Conservation (phyloP, 2,888 invertebrate species). For the Linnaemya vulpina region DNA sequence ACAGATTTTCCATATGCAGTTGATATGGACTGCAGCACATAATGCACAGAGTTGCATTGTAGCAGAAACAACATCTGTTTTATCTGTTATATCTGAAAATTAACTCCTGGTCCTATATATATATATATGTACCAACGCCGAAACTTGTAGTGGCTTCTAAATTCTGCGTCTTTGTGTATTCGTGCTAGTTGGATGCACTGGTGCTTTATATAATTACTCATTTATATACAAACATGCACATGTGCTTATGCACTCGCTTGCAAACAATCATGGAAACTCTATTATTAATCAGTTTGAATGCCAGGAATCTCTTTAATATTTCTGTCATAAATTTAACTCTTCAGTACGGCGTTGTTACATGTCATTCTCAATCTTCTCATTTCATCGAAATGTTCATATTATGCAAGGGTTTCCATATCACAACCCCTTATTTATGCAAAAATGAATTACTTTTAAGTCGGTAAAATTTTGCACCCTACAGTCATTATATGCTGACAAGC, state of each 20-base stretch:
- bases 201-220: not conserved
- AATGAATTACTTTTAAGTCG: not conserved
- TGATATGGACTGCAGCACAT: too few species aligned
- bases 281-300: conserved; percentile 22
- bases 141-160: too few species aligned
- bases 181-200: not conserved
- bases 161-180: not conserved
- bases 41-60: too few species aligned
- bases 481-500: not conserved
- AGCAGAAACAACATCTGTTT: too few species aligned
- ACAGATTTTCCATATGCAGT: too few species aligned
- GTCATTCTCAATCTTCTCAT: conserved; percentile 1
- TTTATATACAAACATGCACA: not conserved
- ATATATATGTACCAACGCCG: too few species aligned
- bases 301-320: conserved; percentile 27
- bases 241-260: not conserved
- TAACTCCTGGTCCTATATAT: too few species aligned
- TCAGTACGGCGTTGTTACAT: not conserved
- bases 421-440: not conserved
- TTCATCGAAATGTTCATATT: not conserved
- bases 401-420: not conserved
- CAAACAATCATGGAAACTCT: not conserved
- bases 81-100: too few species aligned
- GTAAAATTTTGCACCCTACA: not conserved
- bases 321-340: conserved; percentile 25